These are phyloP conservation scores for Geotrupes spiniger DNA, from an alignment of 2,888 invertebrate genomes.

Conservation along the genomic window DNA sequence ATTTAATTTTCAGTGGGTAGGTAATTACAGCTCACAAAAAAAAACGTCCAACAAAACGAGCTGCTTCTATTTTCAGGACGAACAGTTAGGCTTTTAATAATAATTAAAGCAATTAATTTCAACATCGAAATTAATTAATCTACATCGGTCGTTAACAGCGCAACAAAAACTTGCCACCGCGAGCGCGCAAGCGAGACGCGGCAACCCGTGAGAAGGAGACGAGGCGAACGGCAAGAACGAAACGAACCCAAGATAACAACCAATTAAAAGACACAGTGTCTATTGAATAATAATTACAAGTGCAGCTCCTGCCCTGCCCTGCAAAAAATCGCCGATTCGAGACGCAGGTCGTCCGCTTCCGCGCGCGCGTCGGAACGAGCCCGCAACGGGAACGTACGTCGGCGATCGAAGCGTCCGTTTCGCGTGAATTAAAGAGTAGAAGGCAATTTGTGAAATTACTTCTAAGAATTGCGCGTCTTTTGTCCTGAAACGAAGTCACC, in stretches of 20 bases:
- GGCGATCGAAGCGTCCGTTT: neutral
- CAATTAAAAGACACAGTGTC: slow-evolving; percentile 53
- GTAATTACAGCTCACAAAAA: too few relatives aligned
- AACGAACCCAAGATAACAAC: slow-evolving; percentile 42
- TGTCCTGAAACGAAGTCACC: slow-evolving; percentile 19
- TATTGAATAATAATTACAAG: slow-evolving; percentile 52
- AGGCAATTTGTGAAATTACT: slow-evolving; percentile 52
- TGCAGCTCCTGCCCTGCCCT: slow-evolving; percentile 42
- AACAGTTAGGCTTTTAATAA: slow-evolving; percentile 13
- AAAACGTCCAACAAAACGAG: too few relatives aligned
- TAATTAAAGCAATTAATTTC: slow-evolving; percentile 30
- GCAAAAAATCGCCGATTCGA: slow-evolving; percentile 1
- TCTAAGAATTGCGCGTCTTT: slow-evolving; percentile 43
- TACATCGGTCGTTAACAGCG: slow-evolving; percentile 23
- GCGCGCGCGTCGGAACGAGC: neutral
- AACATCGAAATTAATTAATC: slow-evolving; percentile 32
- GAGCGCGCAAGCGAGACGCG: slow-evolving; percentile 4
- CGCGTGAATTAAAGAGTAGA: slow-evolving; percentile 32
- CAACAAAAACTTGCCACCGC: slow-evolving; percentile 16
- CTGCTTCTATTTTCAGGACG: too few relatives aligned
- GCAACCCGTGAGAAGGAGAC: slow-evolving; percentile 3
- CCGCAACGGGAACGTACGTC: slow-evolving; percentile 7
- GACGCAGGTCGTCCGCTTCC: slow-evolving; percentile 2
- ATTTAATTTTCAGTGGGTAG: too few relatives aligned
- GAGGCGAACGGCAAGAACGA: slow-evolving; percentile 3